phyloP scores from a whole-genome alignment of 2,888 invertebrate species.

The Saturnia japonica region DNA sequence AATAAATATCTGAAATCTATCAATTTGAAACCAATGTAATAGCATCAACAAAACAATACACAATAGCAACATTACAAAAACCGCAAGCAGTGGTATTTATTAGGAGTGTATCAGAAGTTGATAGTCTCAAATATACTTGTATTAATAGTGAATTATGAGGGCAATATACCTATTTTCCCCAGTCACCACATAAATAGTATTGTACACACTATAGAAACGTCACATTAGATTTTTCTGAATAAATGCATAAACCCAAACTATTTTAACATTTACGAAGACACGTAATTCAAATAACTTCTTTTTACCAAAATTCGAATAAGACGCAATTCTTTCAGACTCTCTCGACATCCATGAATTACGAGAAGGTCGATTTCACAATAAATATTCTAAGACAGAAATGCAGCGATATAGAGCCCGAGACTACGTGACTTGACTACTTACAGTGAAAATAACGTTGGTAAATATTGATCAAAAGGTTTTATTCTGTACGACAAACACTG shows the following conservation, averaged over 20 bases:
- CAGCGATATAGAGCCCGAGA: not conserved
- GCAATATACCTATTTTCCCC: not conserved
- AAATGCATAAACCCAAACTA: not conserved
- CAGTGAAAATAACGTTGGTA: not conserved
- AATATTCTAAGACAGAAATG: not conserved
- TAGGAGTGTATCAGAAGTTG: not conserved
- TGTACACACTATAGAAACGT: not conserved
- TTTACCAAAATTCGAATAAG: not conserved
- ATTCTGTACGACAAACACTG: not conserved
- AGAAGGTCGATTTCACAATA: not conserved
- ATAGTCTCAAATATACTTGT: not conserved
- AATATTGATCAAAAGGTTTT: constrained; percentile 1
- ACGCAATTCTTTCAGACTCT: not conserved
- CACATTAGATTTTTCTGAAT: not conserved
- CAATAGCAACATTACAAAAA: not conserved
- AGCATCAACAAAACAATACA: not conserved
- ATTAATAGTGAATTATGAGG: not conserved
- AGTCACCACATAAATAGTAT: not conserved
- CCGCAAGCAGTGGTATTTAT: not conserved
- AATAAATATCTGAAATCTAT: too few species aligned
- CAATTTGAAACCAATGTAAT: not conserved
- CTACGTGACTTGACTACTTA: not conserved
- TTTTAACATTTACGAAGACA: not conserved
- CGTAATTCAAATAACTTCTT: not conserved
- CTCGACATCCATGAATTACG: not conserved